Evolutionary conservation across 2,113 vertebrate genomes (phyloP).

Genomic region (Bathybates hornii): DNA sequence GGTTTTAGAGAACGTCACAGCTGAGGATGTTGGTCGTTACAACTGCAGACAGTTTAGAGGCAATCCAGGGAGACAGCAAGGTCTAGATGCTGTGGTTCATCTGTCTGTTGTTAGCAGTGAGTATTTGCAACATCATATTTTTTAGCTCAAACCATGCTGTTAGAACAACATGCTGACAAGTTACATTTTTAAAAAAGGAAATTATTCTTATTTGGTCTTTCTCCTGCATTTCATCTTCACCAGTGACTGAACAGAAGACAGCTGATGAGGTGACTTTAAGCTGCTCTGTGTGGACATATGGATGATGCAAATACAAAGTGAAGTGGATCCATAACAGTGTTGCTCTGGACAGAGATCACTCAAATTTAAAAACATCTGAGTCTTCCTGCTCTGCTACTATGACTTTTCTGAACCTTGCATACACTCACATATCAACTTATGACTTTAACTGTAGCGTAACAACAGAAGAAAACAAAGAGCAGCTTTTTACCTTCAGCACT

Average conservation of each 20-base stretch:
- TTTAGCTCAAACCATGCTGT: neutral
- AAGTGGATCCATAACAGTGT: neutral
- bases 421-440: rapidly evolving
- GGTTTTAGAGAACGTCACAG: neutral
- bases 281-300: neutral
- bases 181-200: neutral
- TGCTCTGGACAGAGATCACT: rapidly evolving
- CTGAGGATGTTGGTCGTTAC: neutral
- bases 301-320: rapidly evolving
- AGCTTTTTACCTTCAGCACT: rapidly evolving
- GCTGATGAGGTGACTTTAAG: rapidly evolving
- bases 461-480: neutral
- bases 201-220: rapidly evolving
- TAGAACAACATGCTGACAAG: neutral
- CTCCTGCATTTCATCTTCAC: neutral
- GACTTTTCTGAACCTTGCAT: neutral
- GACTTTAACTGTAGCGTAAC: neutral
- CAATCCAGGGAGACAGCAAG: rapidly evolving
- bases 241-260: neutral
- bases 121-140: rapidly evolving
- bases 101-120: neutral
- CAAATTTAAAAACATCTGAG: rapidly evolving
- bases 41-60: neutral
- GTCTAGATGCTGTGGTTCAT: rapidly evolving
- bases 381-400: neutral